Evolutionary conservation across 2,888 invertebrate genomes (phyloP).

Genomic region (Polydrusus pterygomalis): DNA sequence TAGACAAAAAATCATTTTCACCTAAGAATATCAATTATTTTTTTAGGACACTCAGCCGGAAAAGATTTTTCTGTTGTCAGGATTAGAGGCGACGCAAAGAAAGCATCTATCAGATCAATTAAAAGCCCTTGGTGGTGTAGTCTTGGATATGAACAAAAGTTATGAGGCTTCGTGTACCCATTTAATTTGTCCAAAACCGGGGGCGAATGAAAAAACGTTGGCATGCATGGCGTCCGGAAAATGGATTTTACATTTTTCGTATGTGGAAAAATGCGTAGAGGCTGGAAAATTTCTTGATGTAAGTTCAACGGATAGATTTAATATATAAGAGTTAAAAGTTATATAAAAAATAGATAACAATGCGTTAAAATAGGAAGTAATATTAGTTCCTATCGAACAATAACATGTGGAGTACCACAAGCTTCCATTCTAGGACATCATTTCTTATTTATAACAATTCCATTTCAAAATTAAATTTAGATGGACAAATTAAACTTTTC

Average conservation of each 20-base stretch:
- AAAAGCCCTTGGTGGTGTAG: slow-evolving; percentile 76
- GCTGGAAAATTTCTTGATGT: slow-evolving; percentile 80
- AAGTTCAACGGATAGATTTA: slow-evolving; percentile 59
- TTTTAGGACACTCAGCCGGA: slow-evolving; percentile 34
- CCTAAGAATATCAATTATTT: background rate
- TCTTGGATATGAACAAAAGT: slow-evolving; percentile 74
- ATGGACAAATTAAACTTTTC: too few relatives aligned
- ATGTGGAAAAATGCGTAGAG: slow-evolving; percentile 80
- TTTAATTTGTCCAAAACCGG: slow-evolving; percentile 83
- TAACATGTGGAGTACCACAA: too few relatives aligned
- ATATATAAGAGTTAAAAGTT: too few relatives aligned
- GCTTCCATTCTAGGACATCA: too few relatives aligned
- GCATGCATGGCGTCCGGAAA: slow-evolving; percentile 91
- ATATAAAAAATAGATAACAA: too few relatives aligned
- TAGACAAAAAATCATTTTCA: background rate
- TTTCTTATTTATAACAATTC: too few relatives aligned
- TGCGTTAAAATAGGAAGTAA: too few relatives aligned
- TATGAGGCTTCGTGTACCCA: slow-evolving; percentile 84
- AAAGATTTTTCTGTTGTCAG: slow-evolving; percentile 67
- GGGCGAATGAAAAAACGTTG: slow-evolving; percentile 91
- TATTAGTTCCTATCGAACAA: too few relatives aligned
- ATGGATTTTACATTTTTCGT: slow-evolving; percentile 90
- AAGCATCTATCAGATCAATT: slow-evolving; percentile 60
- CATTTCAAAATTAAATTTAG: too few relatives aligned
- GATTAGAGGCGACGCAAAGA: slow-evolving; percentile 62